Base-by-base conservation (phyloP, 2,888 invertebrate genomes). In the Torymus texanus region DNA sequence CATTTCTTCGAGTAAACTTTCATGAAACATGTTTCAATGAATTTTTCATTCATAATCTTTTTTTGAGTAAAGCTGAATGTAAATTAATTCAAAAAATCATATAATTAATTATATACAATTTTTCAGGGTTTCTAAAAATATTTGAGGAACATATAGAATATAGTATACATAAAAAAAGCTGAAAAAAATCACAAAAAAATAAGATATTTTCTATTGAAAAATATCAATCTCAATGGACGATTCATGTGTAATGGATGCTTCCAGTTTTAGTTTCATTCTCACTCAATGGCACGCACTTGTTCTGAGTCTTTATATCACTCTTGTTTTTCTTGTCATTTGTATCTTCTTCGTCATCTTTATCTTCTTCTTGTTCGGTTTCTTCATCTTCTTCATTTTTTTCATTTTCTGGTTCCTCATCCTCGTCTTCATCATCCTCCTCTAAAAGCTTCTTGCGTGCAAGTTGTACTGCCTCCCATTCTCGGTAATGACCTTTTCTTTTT, bases 401-500 rank as follows among this genome's bases (percentile, higher is more conserved):
- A 24, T 84, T 81, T 12, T 85, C 81, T 11, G 81, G 82, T 5
- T 81, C 81, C 2, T 90, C 91, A 0, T 92, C 92, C 0, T 94
- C 94, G 0, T 94, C 94, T 2, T 96, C 97, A 1, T 96, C 97
- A 50, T 96, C 95, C 78, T 98, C 98, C 88, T 97, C 96, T 84
- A 96, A 94, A 92, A 98, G 93, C 83, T 98, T 92, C 90, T 98
- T 96, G 85, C 97, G 93, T 29, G 98, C 98, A 87, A 98, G 91
- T 90, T 97, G 96, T 10, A 98, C 95, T 0, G 98, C 98, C 91
- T 97, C 95, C 91, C 96, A 99, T 91, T 99, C 99, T 91, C 98
- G 98, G 91, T 99, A 99, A 88, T 99, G 99, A 86, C 96, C 95
- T 92, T 98, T 98, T 82, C 99, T 93, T 89, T 98, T 98, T 84